Conservation (phyloP, 92 coral and sea anemone species). For the Paramuricea clavata region DNA sequence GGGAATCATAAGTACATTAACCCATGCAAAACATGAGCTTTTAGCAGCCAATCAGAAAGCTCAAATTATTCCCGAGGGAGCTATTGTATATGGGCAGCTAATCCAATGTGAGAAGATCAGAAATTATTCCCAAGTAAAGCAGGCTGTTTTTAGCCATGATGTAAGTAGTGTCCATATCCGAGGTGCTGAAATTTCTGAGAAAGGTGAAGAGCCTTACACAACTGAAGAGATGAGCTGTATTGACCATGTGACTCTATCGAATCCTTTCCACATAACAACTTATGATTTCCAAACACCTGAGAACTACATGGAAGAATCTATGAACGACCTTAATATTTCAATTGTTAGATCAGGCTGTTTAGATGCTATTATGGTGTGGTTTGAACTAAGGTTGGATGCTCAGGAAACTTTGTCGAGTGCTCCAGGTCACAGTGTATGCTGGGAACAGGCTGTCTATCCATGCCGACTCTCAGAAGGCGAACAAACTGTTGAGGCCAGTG, state of each 20-base stretch:
- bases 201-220: conserved; percentile 84
- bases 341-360: conserved; percentile 67
- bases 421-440: conserved; percentile 86
- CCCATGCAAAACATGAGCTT: conserved; percentile 86
- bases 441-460: conserved; percentile 99
- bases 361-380: conserved; percentile 95
- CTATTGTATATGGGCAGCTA: conserved; percentile 79
- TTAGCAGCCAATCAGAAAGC: conserved; percentile 34
- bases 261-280: conserved; percentile 71
- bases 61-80: conserved; percentile 86
- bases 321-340: conserved; percentile 61
- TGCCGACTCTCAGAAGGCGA: conserved; percentile 31
- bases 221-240: conserved; percentile 80
- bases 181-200: conserved; percentile 80
- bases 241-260: conserved; percentile 71
- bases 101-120: conserved; percentile 81
- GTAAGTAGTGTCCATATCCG: conserved; percentile 65
- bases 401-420: conserved; percentile 81
- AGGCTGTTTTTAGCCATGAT: conserved; percentile 61
- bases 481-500: conserved; percentile 61
- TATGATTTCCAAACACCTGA: conserved; percentile 79
- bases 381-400: conserved; percentile 85
- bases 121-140: conserved; percentile 65
- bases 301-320: conserved; percentile 53
- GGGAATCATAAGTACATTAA: conserved; percentile 84